Evolutionary conservation across 2,888 invertebrate genomes (phyloP).

Genomic region (Chrysina gloriosa): DNA sequence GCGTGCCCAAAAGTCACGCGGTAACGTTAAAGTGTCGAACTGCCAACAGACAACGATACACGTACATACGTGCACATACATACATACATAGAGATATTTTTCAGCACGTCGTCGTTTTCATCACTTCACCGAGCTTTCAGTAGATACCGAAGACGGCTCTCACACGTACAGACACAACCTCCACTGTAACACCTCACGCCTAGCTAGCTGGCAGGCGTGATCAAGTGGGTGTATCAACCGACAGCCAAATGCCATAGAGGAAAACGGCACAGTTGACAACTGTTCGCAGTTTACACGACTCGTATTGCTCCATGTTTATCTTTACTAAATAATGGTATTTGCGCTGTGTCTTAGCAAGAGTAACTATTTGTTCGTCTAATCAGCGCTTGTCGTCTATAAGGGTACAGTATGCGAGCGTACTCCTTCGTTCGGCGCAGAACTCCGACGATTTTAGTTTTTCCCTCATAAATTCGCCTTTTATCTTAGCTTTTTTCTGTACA

Average conservation of each 20-base stretch:
- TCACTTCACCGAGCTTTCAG: not conserved
- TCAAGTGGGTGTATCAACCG: constrained; percentile 45
- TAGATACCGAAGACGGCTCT: not conserved
- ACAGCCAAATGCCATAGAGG: constrained; percentile 29
- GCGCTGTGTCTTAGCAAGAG: constrained; percentile 48
- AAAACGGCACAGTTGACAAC: constrained; percentile 36
- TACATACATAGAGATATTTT: not conserved
- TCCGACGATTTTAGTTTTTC: not conserved
- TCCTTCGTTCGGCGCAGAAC: not conserved
- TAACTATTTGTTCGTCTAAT: constrained; percentile 47
- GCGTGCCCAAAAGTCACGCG: constrained; percentile 18
- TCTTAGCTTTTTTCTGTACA: not conserved
- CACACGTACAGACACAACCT: not conserved
- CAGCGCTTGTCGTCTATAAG: constrained; percentile 34
- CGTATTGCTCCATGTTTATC: constrained; percentile 55
- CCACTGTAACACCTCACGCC: not conserved
- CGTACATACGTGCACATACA: no score
- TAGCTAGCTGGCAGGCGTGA: constrained; percentile 34
- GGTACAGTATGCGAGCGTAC: not conserved
- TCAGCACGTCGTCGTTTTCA: not conserved
- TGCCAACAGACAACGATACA: constrained; percentile 3
- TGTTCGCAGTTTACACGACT: constrained; percentile 50
- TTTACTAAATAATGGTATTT: constrained; percentile 57
- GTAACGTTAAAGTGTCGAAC: constrained; percentile 7
- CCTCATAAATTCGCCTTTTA: not conserved